Evolutionary conservation across 2,113 vertebrate species (phyloP).

Genomic region (Gobio gobio): DNA sequence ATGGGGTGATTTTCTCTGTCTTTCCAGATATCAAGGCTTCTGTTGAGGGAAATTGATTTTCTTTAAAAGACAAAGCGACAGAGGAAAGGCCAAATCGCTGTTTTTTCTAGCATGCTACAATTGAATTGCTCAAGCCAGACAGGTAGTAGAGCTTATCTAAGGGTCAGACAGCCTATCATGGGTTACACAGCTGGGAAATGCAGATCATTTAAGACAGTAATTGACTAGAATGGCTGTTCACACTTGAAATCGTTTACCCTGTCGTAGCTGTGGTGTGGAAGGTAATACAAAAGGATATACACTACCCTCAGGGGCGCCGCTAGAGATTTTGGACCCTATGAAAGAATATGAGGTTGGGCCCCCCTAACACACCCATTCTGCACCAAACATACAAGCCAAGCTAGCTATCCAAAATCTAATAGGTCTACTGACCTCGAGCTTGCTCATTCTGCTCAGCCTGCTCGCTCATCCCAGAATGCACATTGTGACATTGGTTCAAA

Average conservation of each 20-base stretch:
- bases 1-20: slow-evolving; percentile 40
- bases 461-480: no score
- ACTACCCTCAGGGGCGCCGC: no score
- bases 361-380: no score
- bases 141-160: slow-evolving; percentile 17
- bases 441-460: no score
- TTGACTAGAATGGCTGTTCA: slow-evolving; percentile 1
- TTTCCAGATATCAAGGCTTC: slow-evolving; percentile 28
- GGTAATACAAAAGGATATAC: background rate
- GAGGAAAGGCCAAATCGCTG: background rate
- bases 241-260: background rate
- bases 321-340: no score
- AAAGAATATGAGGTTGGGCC: no score
- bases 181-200: background rate
- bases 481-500: no score
- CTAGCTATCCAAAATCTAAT: no score
- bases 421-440: no score
- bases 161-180: slow-evolving; percentile 3
- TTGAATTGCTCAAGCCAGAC: background rate
- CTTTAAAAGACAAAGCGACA: slow-evolving; percentile 11
- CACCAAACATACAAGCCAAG: no score
- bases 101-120: background rate
- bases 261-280: background rate
- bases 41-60: slow-evolving; percentile 44
- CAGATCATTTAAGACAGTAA: slow-evolving; percentile 7